phyloP scores from a whole-genome alignment of 1,140 invertebrate species.

The Calliphora vicina region DNA sequence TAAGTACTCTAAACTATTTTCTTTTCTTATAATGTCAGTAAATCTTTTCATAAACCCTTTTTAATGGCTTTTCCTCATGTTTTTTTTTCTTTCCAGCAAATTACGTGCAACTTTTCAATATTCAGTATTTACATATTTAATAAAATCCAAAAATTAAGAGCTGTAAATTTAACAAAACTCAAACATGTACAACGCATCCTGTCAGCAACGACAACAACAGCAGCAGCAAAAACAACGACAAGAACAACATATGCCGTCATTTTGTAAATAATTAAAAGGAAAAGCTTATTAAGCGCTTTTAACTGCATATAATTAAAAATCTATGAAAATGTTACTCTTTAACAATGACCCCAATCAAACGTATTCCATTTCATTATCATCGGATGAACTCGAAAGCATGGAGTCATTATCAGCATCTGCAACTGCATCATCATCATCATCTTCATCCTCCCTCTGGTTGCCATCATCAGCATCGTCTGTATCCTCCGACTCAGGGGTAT shows the following conservation, averaged over 20 bases:
- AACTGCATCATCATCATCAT: neutral
- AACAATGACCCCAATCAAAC: slow-evolving; percentile 21
- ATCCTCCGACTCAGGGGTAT: neutral
- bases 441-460: neutral
- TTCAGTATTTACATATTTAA: neutral
- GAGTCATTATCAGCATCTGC: neutral
- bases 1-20: too few relatives aligned
- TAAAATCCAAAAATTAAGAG: neutral
- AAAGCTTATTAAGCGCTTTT: neutral
- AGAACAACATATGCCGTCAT: neutral
- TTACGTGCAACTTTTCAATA: neutral
- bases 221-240: neutral
- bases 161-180: too few relatives aligned
- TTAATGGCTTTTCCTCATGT: neutral
- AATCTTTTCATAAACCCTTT: neutral
- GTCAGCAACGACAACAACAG: neutral
- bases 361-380: slow-evolving; percentile 11
- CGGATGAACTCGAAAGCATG: slow-evolving; percentile 14
- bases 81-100: neutral
- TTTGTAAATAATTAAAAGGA: neutral
- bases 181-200: too few relatives aligned
- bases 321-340: slow-evolving; percentile 12
- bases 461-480: neutral
- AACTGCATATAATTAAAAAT: neutral
- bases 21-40: too few relatives aligned